Evolutionary conservation across 2,113 vertebrate species (phyloP), one percentile per base, ranked within the genome.

Genomic region (Gila orcuttii): DNA sequence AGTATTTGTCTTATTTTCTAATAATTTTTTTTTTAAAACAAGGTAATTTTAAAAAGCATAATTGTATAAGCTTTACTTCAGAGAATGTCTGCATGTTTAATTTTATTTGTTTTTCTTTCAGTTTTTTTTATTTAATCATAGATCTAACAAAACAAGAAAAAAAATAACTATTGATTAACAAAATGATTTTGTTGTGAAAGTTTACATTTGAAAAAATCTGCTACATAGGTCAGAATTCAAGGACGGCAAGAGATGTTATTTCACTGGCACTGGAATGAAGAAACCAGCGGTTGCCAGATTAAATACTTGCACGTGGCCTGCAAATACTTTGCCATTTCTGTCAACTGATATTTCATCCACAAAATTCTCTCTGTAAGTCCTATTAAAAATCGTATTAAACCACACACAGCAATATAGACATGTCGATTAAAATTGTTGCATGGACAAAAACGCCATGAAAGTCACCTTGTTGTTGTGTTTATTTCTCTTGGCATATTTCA

Each of bases 391-490:
- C 2, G 0, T 66, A 47, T 50, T 69, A 69, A 69, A 69, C 47
- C 5, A 15, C 64, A 69, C 5, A 15, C 64, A 69, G 2, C 10
- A 11, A 28, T 82, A 45, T 9, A 68, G 25, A 33, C 19, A 15
- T 31, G 45, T 62, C 33, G 62, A 82, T 69, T 69, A 69, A 82
- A 82, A 82, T 68, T 28, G 0, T 52, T 50, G 42, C 62, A 52
- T 55, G 45, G 62, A 3, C 42, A 23, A 2, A 6, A 82, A 82
- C 6, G 1, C 9, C 79, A 31, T 50, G 42, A 68, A 82, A 69
- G 79, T 82, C 79, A 82, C 79, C 79, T 82, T 82, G 79, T 82
- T 69, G 28, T 47, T 69, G 79, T 82, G 79, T 69, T 52, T 69
- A 82, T 82, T 82, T 82, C 79, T 69, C 45, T 28, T 33, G 47